Base-by-base conservation (phyloP, 2,113 vertebrate species). In the Malaclemys terrapin region DNA sequence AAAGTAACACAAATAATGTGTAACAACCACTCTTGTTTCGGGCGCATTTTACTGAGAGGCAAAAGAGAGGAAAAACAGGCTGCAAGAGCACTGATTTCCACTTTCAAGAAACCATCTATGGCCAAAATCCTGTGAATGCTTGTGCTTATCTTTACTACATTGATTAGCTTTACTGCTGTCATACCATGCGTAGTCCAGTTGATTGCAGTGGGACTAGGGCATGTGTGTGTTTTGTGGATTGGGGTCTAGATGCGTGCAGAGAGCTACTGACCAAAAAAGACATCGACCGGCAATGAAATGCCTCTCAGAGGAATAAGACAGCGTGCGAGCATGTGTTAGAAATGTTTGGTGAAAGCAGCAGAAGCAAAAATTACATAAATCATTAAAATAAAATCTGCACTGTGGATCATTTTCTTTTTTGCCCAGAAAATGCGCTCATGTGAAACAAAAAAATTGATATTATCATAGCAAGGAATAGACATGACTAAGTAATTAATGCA, bases 401-500 rank as follows among this genome's bases (percentile, higher is more conserved):
- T 69, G 50, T 31, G 85, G 42, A 45, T 24, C 88, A 20, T 47
- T 7, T 9, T 0, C 5, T 75, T 76, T 87, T 84, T 50, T 65
- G 5, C 57, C n/a, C 72, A 54, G 25, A 22, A 82, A 95, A 94
- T 59, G 47, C 4, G 54, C n/a, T 87, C 69, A 78, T 86, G 57
- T 84, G 82, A 91, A 85, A 50, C 84, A 91, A 92, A 94, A 85
- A 69, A 82, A 45, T 59, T 89, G 45, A 76, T 93, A 38, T 45
- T 62, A 87, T 93, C 88, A 89, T 50, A 95, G 57, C 12, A 69
- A 94, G 90, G 92, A 94, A 87, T 72, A 95, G 94, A 95, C 81
- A 96, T 96, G 89, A 93, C 89, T 94, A 76, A 82, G 62, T 97
- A 96, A 98, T 98, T 97, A 97, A 97, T 93, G 83, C 2, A 12